A percentile compares a stretch with the other conserved stretches of the same genome.
Conservation (phyloP, 2,888 invertebrate species). For the Tuta absoluta region DNA sequence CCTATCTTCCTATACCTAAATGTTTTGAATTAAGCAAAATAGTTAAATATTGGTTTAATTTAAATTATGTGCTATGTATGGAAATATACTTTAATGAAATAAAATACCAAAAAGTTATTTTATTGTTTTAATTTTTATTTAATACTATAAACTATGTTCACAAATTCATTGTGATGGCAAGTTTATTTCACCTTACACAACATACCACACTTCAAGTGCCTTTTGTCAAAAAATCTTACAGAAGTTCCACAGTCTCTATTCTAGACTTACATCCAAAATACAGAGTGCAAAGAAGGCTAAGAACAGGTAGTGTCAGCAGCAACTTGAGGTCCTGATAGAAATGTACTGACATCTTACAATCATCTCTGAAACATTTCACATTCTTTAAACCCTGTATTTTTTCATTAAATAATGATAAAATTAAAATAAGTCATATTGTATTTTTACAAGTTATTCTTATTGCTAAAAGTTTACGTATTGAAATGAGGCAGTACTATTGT, state of each 20-base stretch:
- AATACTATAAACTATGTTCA: slow-evolving; percentile 15
- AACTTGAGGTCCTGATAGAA: no score
- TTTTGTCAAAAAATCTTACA: not conserved
- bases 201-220: slow-evolving; percentile 28
- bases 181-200: slow-evolving; percentile 31
- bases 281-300: slow-evolving; percentile 1
- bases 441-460: slow-evolving; percentile 7
- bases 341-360: no score
- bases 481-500: not conserved
- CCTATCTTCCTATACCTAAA: no score
- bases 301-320: no score
- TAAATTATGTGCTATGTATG: not conserved
- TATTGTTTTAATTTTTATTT: not conserved
- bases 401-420: not conserved
- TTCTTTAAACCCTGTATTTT: slow-evolving; percentile 6
- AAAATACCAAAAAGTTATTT: not conserved
- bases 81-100: not conserved
- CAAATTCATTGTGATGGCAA: slow-evolving; percentile 43
- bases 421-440: not conserved
- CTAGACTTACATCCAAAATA: not conserved
- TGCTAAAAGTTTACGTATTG: slow-evolving; percentile 9
- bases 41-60: not conserved
- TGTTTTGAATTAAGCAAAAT: not conserved
- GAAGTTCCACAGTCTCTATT: not conserved
- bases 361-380: not conserved